Percentiles rank a stretch among this genome's conserved stretches.
Evolutionary conservation across 2,888 invertebrate genomes (phyloP).

Genomic region (Drosophila longiperda): DNA sequence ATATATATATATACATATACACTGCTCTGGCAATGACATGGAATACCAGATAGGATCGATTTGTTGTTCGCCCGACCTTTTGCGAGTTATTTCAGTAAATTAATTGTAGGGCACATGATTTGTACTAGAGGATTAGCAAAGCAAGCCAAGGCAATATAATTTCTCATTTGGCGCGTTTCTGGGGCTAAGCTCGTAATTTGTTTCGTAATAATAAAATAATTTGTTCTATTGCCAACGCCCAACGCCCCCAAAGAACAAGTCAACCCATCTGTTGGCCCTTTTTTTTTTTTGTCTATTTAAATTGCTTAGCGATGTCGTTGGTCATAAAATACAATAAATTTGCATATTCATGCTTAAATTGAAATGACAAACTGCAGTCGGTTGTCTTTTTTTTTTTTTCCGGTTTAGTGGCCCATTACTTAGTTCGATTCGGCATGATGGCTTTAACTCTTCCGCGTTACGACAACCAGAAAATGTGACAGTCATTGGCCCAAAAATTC

Average conservation of each 20-base stretch:
- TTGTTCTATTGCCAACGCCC: constrained; percentile 26
- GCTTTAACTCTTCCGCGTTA: constrained; percentile 58
- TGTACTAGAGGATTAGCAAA: neutral
- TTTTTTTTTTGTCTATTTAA: constrained; percentile 71
- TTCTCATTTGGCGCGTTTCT: constrained; percentile 6
- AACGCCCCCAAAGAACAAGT: constrained; percentile 10
- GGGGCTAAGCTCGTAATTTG: constrained; percentile 60
- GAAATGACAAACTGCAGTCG: constrained; percentile 59
- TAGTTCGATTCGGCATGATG: constrained; percentile 30
- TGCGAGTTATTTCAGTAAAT: neutral
- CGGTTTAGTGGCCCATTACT: constrained; percentile 15
- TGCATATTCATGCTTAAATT: constrained; percentile 67
- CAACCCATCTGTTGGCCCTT: constrained; percentile 47
- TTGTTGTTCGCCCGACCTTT: neutral
- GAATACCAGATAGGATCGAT: neutral
- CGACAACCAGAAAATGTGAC: constrained; percentile 44
- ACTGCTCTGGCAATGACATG: neutral
- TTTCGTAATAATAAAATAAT: constrained; percentile 53
- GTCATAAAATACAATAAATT: constrained; percentile 61
- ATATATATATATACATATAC: neutral
- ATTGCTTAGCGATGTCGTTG: constrained; percentile 46
- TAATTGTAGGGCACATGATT: neutral
- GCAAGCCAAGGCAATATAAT: constrained; percentile 20
- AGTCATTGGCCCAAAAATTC: constrained; percentile 60
- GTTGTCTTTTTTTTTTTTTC: neutral